phyloP scores from a whole-genome alignment of 2,888 invertebrate species.

The Oscheius myriophilus region DNA sequence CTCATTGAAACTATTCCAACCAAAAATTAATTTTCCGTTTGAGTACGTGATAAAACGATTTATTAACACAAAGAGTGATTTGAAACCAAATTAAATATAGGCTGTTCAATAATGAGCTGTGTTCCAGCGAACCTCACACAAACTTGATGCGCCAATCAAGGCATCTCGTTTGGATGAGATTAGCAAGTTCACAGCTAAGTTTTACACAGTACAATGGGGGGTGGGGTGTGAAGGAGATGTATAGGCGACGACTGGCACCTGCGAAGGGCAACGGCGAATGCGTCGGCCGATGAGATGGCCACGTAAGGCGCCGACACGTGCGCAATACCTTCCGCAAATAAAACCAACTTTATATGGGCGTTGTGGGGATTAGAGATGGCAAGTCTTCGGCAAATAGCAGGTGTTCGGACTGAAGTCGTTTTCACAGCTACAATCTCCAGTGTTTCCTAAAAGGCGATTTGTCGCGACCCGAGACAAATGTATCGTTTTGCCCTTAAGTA shows the following conservation, averaged over 20 bases:
- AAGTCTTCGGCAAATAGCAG: constrained; percentile 21
- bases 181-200: constrained; percentile 14
- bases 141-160: constrained; percentile 25
- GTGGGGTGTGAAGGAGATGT: too few relatives aligned
- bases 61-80: too few relatives aligned
- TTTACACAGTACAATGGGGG: not conserved
- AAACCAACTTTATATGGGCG: constrained; percentile 31
- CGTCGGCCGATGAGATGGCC: constrained; percentile 21
- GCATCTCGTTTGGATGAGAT: constrained; percentile 32
- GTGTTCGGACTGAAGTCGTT: not conserved
- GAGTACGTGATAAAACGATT: too few relatives aligned
- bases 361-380: constrained; percentile 21
- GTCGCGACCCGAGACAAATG: too few relatives aligned
- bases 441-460: too few relatives aligned
- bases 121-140: constrained; percentile 24
- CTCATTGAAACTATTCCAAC: too few relatives aligned
- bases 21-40: too few relatives aligned
- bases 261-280: constrained; percentile 1
- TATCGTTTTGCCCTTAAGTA: too few relatives aligned
- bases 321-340: constrained; percentile 30
- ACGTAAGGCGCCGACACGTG: constrained; percentile 31
- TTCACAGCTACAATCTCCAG: too few relatives aligned
- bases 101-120: too few relatives aligned
- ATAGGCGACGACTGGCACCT: too few relatives aligned
- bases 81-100: too few relatives aligned